Evolutionary conservation across 2,797 vertebrate species (phyloP).

Genomic region (Apodemus agrarius): DNA sequence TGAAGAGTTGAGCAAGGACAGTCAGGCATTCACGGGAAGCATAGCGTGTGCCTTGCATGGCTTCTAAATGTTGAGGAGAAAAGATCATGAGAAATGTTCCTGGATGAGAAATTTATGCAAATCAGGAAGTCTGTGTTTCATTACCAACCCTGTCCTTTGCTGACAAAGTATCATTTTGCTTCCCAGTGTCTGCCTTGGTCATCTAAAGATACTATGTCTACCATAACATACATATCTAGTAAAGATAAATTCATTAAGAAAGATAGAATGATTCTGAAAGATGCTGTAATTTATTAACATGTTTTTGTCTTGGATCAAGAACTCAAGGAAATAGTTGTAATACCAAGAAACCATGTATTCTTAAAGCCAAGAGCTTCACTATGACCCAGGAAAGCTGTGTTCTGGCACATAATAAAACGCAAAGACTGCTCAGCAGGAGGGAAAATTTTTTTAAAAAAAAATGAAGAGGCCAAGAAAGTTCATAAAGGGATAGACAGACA

Average conservation of each 20-base stretch:
- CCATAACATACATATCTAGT: constrained; percentile 7
- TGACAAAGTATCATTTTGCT: constrained; percentile 50
- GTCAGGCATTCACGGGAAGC: background rate
- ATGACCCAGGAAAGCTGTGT: constrained; percentile 32
- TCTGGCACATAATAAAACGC: background rate
- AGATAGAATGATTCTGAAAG: constrained; percentile 44
- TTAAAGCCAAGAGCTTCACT: background rate
- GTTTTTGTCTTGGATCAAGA: constrained; percentile 51
- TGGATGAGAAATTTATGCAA: constrained; percentile 44
- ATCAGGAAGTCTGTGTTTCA: constrained; percentile 1
- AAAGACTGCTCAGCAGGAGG: background rate
- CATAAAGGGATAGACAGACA: background rate
- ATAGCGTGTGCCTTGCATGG: background rate
- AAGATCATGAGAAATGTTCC: constrained; percentile 46
- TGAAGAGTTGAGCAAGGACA: constrained; percentile 16
- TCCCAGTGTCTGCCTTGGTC: background rate
- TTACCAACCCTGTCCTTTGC: constrained; percentile 19
- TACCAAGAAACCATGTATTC: constrained; percentile 44
- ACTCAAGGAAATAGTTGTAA: constrained; percentile 42
- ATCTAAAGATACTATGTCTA: constrained; percentile 50
- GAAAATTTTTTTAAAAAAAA: constrained; percentile 7
- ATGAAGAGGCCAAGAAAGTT: constrained; percentile 44
- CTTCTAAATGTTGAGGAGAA: constrained; percentile 33
- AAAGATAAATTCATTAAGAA: constrained; percentile 57
- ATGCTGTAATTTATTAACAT: constrained; percentile 22